phyloP scores from a whole-genome alignment of 2,797 vertebrate genomes.

The Ciconia nigra region DNA sequence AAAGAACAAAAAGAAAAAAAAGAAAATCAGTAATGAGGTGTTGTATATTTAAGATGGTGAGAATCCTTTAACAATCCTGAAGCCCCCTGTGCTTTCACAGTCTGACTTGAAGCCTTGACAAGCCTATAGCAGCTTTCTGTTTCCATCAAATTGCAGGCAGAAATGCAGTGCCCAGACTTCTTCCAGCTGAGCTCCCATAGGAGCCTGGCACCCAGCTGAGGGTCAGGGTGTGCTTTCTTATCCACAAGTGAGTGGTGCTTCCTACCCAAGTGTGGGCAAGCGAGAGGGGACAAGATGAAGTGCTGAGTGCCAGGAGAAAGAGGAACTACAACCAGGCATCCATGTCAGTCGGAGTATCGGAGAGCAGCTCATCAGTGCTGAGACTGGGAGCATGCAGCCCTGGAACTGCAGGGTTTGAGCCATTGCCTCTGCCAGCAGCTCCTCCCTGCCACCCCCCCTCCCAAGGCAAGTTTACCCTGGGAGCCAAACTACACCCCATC shows the following conservation, averaged over 20 bases:
- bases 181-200: neutral
- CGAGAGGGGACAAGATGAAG: neutral
- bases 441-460: accelerated
- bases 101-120: neutral
- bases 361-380: neutral
- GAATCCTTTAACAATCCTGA: neutral
- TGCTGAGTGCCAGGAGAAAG: neutral
- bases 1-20: neutral
- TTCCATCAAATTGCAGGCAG: neutral
- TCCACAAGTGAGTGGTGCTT: neutral
- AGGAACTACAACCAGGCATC: neutral
- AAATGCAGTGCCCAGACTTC: neutral
- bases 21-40: neutral
- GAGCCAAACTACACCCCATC: neutral
- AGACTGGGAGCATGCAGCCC: neutral
- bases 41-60: neutral
- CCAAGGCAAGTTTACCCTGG: neutral
- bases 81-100: neutral
- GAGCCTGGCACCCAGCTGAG: neutral
- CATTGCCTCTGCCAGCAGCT: neutral
- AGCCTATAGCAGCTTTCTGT: neutral
- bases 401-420: neutral
- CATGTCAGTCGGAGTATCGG: accelerated
- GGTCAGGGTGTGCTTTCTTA: neutral
- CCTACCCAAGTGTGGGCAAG: neutral